These are phyloP conservation scores for Zonitis immaculata DNA, from an alignment of 2,888 invertebrate genomes.

Conservation along the genomic window DNA sequence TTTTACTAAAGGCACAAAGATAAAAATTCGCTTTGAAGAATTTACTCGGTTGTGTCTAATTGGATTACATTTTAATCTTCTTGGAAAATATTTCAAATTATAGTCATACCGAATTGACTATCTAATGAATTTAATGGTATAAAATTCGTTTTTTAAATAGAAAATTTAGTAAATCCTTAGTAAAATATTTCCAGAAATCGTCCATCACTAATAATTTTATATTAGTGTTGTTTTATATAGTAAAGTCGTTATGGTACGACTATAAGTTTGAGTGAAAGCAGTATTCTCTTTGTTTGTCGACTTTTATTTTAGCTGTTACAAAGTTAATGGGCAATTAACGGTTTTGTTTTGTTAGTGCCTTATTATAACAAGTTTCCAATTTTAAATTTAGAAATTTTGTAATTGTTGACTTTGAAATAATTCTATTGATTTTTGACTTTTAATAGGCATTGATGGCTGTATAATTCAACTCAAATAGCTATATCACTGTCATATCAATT, in stretches of 20 bases:
- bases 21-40: background rate
- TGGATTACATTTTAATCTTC: background rate
- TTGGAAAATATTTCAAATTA: background rate
- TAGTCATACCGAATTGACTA: background rate
- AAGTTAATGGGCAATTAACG: background rate
- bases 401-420: background rate
- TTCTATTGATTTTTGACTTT: background rate
- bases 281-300: background rate
- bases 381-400: background rate
- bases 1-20: background rate
- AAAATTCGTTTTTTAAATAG: background rate
- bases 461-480: background rate
- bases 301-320: background rate
- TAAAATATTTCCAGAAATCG: no score
- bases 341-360: background rate
- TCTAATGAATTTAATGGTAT: background rate
- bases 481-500: constrained; percentile 3
- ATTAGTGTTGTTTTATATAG: no score
- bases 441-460: background rate
- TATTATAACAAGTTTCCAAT: background rate
- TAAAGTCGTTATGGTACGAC: background rate
- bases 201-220: no score
- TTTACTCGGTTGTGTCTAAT: background rate
- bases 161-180: no score
- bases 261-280: background rate